Evolutionary conservation across 2,113 vertebrate genomes (phyloP).

Genomic region (Chaetops frenatus): DNA sequence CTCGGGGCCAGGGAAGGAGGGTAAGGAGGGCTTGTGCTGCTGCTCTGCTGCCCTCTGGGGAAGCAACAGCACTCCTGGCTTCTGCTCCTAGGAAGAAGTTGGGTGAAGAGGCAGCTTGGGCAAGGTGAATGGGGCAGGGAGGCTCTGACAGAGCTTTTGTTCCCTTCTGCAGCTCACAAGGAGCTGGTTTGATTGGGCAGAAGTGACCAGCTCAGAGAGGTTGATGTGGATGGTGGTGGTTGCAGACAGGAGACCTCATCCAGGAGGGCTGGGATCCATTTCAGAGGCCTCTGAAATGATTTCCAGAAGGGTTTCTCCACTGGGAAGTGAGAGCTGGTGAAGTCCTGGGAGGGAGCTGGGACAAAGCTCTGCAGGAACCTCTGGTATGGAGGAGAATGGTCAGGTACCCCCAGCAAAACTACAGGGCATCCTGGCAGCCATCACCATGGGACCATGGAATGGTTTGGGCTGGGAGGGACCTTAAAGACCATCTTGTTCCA

Average conservation of each 20-base stretch:
- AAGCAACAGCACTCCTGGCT: neutral
- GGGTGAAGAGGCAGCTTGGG: neutral
- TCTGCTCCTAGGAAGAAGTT: neutral
- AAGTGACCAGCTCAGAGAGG: neutral
- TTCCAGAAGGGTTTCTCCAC: neutral
- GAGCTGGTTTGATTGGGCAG: neutral
- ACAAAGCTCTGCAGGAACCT: neutral
- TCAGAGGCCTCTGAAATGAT: neutral
- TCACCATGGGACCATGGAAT: neutral
- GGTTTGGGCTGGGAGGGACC: neutral
- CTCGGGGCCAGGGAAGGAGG: slow-evolving; percentile 80
- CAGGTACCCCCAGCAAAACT: neutral
- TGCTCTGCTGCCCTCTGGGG: neutral
- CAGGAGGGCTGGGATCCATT: neutral
- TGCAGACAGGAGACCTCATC: neutral
- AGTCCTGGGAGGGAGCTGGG: neutral
- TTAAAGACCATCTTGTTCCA: neutral
- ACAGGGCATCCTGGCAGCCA: neutral
- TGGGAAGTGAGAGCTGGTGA: neutral
- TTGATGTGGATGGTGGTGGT: neutral
- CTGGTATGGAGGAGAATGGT: neutral
- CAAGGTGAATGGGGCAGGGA: neutral
- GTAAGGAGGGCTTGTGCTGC: neutral
- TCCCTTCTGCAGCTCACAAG: neutral
- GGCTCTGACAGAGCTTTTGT: neutral